Percentiles rank a stretch among this genome's conserved stretches.
These are phyloP conservation scores for Rafetus swinhoei DNA, from an alignment of 2,113 vertebrate genomes.

Conservation along the genomic window DNA sequence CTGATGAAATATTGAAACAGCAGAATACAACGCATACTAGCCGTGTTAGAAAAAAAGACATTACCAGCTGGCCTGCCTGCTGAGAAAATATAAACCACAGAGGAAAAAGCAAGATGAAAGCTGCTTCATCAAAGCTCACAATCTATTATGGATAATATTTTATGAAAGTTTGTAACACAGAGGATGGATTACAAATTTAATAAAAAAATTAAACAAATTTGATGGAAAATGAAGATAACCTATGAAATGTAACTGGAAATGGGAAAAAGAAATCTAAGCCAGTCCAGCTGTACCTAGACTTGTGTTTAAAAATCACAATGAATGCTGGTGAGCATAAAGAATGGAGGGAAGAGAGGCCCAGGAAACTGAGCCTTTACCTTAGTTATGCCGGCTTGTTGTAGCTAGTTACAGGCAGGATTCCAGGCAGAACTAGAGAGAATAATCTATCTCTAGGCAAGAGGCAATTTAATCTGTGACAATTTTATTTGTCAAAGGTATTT, in stretches of 20 bases:
- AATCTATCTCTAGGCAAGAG: rapidly evolving
- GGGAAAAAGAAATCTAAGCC: neutral
- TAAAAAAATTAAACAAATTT: neutral
- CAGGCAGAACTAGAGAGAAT: neutral
- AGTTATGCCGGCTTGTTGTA: neutral
- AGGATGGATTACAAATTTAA: neutral
- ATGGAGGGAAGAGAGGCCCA: neutral
- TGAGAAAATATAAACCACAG: neutral
- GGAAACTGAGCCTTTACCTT: neutral
- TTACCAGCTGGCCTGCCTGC: slow-evolving; percentile 32
- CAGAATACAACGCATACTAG: neutral
- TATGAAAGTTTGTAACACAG: neutral
- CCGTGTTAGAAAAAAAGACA: neutral
- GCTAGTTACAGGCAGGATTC: neutral
- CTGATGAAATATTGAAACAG: slow-evolving; percentile 11
- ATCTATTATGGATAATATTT: slow-evolving; percentile 2
- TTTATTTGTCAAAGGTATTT: rapidly evolving
- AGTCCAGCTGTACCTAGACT: neutral
- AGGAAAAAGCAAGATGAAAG: neutral
- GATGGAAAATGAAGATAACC: neutral
- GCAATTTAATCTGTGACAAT: neutral
- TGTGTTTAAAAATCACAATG: neutral
- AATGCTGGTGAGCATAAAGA: neutral
- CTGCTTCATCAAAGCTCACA: neutral
- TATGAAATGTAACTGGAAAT: neutral